A percentile compares a stretch with the other conserved stretches of the same genome.
Conservation (phyloP, 2,888 invertebrate species). For the Ametastegia equiseti region DNA sequence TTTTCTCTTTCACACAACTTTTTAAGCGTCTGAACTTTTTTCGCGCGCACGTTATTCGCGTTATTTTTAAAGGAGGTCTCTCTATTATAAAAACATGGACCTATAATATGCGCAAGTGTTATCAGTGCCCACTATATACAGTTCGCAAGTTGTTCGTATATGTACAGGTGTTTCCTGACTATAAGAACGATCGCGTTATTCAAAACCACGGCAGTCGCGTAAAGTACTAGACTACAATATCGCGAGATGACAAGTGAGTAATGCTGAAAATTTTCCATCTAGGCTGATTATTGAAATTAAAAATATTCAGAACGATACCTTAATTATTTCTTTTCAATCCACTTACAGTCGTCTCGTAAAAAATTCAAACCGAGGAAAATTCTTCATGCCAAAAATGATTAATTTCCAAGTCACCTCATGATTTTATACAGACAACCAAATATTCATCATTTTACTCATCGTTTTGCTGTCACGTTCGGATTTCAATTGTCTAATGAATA, state of each 20-base stretch:
- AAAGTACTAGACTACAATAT: conserved; percentile 38
- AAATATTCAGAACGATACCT: background rate
- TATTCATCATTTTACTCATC: background rate
- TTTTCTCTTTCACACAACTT: background rate
- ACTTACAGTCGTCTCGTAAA: background rate
- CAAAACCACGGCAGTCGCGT: conserved; percentile 24
- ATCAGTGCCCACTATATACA: conserved; percentile 61
- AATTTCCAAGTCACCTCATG: too few species aligned
- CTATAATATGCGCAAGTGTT: conserved; percentile 61
- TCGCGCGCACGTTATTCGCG: background rate
- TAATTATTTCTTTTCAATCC: background rate
- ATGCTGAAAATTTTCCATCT: background rate
- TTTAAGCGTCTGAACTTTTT: conserved; percentile 7
- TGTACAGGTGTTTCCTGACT: conserved; percentile 35
- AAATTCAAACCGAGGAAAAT: background rate
- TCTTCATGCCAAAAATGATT: too few species aligned
- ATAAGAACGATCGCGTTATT: conserved; percentile 34
- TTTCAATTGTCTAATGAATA: background rate
- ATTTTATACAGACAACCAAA: background rate
- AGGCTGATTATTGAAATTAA: background rate
- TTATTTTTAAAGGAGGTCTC: conserved; percentile 1
- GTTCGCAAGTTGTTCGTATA: conserved; percentile 47
- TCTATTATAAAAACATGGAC: conserved; percentile 35
- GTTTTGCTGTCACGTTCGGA: background rate
- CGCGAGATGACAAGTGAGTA: conserved; percentile 37